Evolutionary conservation across 2,797 vertebrate species (phyloP).

Genomic region (Setipinna tenuifilis): DNA sequence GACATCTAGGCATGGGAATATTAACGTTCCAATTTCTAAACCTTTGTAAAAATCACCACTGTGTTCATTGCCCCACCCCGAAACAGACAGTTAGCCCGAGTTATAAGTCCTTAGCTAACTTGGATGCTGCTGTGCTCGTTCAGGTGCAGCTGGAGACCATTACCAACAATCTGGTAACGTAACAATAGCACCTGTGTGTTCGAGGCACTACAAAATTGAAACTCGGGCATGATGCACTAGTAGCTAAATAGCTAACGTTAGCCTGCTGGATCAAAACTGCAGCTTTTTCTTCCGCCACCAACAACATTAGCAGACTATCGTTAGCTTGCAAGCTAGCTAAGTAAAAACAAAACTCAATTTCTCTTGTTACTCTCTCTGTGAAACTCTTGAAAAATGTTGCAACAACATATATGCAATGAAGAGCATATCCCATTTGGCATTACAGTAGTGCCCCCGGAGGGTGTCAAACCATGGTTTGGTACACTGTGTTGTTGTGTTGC

Average conservation of each 20-base stretch:
- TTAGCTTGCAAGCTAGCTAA: constrained; percentile 16
- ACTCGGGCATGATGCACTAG: neutral
- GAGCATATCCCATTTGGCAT: neutral
- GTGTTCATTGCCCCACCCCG: constrained; percentile 8
- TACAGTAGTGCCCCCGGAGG: neutral
- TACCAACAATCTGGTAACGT: neutral
- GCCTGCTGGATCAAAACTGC: neutral
- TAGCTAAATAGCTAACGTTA: neutral
- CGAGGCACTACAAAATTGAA: neutral
- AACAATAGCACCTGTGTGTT: neutral
- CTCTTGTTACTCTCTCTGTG: neutral
- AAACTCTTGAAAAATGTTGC: neutral
- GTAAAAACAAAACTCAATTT: constrained; percentile 1
- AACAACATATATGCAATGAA: neutral
- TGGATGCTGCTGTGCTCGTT: neutral
- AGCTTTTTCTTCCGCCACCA: neutral
- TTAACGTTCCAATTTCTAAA: neutral
- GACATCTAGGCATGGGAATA: neutral
- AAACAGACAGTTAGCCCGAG: neutral
- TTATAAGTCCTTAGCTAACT: neutral
- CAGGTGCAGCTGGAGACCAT: neutral
- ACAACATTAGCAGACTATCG: constrained; percentile 12
- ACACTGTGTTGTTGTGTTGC: neutral
- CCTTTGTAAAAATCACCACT: neutral
- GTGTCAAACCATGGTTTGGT: neutral